These are phyloP conservation scores for Epicampocera succincta DNA, from an alignment of 2,888 invertebrate genomes.

Conservation along the genomic window DNA sequence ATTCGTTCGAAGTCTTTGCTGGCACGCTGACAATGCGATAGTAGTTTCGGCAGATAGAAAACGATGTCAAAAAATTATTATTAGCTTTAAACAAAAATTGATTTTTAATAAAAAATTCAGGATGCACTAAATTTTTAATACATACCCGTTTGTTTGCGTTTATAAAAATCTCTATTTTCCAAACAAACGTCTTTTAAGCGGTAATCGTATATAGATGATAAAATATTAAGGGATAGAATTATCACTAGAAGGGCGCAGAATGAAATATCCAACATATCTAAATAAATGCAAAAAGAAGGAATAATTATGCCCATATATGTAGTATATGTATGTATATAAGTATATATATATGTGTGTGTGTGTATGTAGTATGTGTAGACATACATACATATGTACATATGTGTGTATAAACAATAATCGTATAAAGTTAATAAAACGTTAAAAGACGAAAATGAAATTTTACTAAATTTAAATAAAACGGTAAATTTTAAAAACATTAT, in stretches of 20 bases:
- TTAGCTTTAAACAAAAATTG: constrained; percentile 15
- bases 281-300: not conserved
- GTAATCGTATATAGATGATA: constrained; percentile 71
- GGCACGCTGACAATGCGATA: constrained; percentile 72
- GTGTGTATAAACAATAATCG: too few species aligned
- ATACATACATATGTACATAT: too few species aligned
- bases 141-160: constrained; percentile 66
- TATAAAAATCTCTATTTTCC: constrained; percentile 72
- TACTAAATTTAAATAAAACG: too few species aligned
- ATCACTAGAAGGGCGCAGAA: constrained; percentile 67
- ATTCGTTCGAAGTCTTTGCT: constrained; percentile 28
- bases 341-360: too few species aligned
- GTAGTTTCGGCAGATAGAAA: constrained; percentile 78
- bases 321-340: too few species aligned
- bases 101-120: not conserved
- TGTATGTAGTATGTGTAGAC: too few species aligned
- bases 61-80: constrained; percentile 71
- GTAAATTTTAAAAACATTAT: too few species aligned
- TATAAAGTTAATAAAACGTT: too few species aligned
- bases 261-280: constrained; percentile 72
- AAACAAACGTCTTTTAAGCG: constrained; percentile 68
- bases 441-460: too few species aligned
- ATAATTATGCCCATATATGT: too few species aligned
- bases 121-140: not conserved
- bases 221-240: constrained; percentile 47